Conservation (phyloP, 2,797 vertebrate species). For the Platalea minor region DNA sequence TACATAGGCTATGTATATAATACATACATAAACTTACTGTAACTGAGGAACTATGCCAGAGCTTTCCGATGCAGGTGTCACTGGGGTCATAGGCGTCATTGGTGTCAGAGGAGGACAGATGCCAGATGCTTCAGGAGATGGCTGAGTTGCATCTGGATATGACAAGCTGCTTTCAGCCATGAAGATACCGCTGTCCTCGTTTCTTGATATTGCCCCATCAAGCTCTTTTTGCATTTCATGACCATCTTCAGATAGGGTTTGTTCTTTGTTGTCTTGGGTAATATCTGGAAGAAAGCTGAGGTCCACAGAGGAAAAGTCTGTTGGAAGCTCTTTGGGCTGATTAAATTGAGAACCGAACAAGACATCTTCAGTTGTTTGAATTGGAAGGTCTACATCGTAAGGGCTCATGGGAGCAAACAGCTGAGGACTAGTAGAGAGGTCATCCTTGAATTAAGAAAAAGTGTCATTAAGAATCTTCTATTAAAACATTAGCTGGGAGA, state of each 20-base stretch:
- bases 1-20: background rate
- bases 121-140: constrained; percentile 41
- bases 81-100: constrained; percentile 86
- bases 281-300: constrained; percentile 92
- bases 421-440: constrained; percentile 33
- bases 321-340: constrained; percentile 59
- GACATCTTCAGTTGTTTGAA: constrained; percentile 63
- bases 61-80: constrained; percentile 80
- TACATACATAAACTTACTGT: constrained; percentile 78
- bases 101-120: constrained; percentile 78
- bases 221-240: background rate
- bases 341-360: constrained; percentile 36
- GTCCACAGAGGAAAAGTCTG: constrained; percentile 81
- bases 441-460: constrained; percentile 65
- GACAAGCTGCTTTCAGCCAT: constrained; percentile 15
- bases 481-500: background rate
- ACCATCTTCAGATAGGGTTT: background rate
- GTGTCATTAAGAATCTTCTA: background rate
- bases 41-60: constrained; percentile 91
- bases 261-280: constrained; percentile 71
- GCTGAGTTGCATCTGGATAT: background rate
- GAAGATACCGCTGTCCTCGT: constrained; percentile 52
- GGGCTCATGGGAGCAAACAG: constrained; percentile 54
- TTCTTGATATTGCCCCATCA: background rate
- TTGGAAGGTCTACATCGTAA: constrained; percentile 73